These are phyloP conservation scores for Nycteola revayana DNA, from an alignment of 2,888 invertebrate genomes.

Conservation along the genomic window DNA sequence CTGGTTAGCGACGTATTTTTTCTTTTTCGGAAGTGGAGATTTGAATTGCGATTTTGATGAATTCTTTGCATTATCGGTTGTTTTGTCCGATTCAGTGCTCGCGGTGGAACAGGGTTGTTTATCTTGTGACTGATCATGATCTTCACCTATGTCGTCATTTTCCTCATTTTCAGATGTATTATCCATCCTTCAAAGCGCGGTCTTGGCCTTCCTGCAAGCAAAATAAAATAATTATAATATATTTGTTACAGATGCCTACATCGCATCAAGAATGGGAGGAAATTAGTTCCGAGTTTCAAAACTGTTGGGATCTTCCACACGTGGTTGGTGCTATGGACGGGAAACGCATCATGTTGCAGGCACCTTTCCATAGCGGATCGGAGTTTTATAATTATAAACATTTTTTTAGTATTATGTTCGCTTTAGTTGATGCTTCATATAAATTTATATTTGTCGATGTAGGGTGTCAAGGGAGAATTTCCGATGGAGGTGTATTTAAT, in stretches of 20 bases:
- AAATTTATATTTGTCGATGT: slow-evolving; percentile 20
- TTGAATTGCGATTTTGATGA: slow-evolving; percentile 16
- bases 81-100: slow-evolving; percentile 14
- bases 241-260: slow-evolving; percentile 19
- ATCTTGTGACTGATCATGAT: slow-evolving; percentile 14
- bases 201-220: slow-evolving; percentile 9
- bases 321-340: slow-evolving; percentile 16
- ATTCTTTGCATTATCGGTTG: slow-evolving; percentile 17
- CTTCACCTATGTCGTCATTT: slow-evolving; percentile 16
- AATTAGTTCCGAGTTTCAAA: slow-evolving; percentile 24
- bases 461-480: slow-evolving; percentile 24
- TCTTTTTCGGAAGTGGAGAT: slow-evolving; percentile 18
- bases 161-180: slow-evolving; percentile 12
- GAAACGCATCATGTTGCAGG: slow-evolving; percentile 18
- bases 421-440: slow-evolving; percentile 19
- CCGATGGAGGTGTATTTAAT: slow-evolving; percentile 24
- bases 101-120: slow-evolving; percentile 12
- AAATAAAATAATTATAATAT: slow-evolving; percentile 16
- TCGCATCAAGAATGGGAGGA: slow-evolving; percentile 17
- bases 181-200: slow-evolving; percentile 10
- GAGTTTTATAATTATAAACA: slow-evolving; percentile 23
- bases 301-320: slow-evolving; percentile 20
- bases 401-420: slow-evolving; percentile 15
- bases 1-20: slow-evolving; percentile 15
- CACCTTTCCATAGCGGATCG: slow-evolving; percentile 14